These are phyloP conservation scores for Microcebus jonahi DNA, from an alignment of 2,113 vertebrate genomes.

Conservation along the genomic window DNA sequence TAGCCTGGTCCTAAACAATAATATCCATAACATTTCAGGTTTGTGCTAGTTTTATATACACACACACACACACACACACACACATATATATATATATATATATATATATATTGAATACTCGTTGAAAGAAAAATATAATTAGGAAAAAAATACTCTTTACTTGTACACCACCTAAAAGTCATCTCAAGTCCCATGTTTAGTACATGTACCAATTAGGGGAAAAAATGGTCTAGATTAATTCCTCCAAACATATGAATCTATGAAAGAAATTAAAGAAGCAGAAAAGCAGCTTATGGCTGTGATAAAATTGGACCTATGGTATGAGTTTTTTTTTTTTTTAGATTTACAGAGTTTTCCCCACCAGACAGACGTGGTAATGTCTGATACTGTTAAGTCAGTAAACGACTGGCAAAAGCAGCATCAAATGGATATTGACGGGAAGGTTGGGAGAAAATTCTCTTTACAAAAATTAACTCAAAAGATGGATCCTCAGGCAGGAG, in stretches of 20 bases:
- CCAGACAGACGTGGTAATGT: not conserved
- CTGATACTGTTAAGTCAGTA: not conserved
- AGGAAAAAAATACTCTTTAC: not conserved
- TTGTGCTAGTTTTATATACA: not conserved
- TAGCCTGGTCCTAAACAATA: not conserved
- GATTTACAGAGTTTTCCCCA: not conserved
- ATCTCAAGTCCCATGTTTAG: not conserved
- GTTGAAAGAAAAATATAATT: not conserved
- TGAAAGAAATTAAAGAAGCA: slow-evolving; percentile 46
- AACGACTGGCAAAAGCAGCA: not conserved
- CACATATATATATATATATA: not conserved
- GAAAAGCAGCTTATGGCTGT: not conserved
- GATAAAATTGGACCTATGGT: slow-evolving; percentile 11
- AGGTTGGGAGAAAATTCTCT: not conserved
- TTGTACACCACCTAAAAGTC: not conserved
- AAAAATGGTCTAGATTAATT: not conserved
- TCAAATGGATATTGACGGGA: not conserved
- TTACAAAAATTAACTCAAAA: slow-evolving; percentile 48
- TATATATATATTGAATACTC: not conserved
- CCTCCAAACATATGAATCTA: slow-evolving; percentile 10
- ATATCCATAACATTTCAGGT: not conserved
- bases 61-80: too few relatives aligned
- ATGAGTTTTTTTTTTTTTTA: slow-evolving; percentile 27
- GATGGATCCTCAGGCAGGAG: not conserved
- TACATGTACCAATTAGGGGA: not conserved